Percentiles rank a stretch among this genome's conserved stretches.
Conservation (phyloP, 2,113 vertebrate species). For the Benitochromis conjunctus region DNA sequence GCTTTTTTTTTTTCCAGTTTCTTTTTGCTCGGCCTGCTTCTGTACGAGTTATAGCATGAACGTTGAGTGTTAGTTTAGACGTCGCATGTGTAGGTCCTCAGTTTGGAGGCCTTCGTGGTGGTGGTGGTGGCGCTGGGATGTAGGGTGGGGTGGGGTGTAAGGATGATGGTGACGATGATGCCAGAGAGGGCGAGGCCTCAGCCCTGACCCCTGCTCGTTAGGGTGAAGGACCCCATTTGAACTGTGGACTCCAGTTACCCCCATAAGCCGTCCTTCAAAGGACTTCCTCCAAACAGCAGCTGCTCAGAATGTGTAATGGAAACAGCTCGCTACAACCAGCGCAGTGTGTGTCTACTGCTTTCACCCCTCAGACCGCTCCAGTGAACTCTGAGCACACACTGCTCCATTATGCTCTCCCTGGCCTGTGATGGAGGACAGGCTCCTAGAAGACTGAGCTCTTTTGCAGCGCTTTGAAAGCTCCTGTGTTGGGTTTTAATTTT, state of each 20-base stretch:
- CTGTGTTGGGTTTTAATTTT: conserved; percentile 5
- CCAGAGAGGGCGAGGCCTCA: not conserved
- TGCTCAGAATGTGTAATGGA: conserved; percentile 66
- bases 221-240: conserved; percentile 55
- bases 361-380: conserved; percentile 33
- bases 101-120: not conserved
- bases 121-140: not conserved
- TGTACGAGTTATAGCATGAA: conserved; percentile 65
- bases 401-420: conserved; percentile 26
- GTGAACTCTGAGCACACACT: conserved; percentile 33
- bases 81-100: conserved; percentile 56
- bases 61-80: conserved; percentile 61
- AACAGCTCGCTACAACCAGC: conserved; percentile 22
- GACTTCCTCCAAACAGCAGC: conserved; percentile 64
- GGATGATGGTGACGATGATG: not conserved
- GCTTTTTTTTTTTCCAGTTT: not conserved
- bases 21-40: conserved; percentile 49
- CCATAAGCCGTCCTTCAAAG: conserved; percentile 56
- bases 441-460: conserved; percentile 11
- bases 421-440: not conserved
- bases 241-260: conserved; percentile 43
- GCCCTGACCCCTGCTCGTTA: conserved; percentile 30
- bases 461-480: not conserved
- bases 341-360: conserved; percentile 22
- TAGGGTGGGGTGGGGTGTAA: not conserved